phyloP scores from a whole-genome alignment of 1,140 invertebrate species.

The Drosophila nigromelanica region DNA sequence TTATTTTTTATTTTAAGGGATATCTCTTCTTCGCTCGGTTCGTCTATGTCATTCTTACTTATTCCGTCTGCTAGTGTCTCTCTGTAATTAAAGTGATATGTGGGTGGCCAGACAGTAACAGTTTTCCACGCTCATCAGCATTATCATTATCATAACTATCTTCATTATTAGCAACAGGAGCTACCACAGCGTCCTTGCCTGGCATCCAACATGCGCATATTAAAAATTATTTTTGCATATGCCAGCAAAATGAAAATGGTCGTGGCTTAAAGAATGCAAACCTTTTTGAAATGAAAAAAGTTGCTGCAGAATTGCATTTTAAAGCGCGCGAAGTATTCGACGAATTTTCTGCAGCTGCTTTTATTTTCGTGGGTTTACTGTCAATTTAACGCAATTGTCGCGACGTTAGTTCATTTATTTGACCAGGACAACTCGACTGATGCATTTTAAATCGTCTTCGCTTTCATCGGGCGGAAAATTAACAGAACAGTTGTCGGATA shows the following conservation, averaged over 20 bases:
- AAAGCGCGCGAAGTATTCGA: slow-evolving; percentile 15
- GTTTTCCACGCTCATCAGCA: slow-evolving; percentile 47
- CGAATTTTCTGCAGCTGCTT: slow-evolving; percentile 21
- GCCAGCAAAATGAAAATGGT: slow-evolving; percentile 42
- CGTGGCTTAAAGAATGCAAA: slow-evolving; percentile 9
- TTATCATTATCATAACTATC: slow-evolving; percentile 27
- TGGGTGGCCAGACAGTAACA: slow-evolving; percentile 43
- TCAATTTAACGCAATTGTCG: slow-evolving; percentile 52
- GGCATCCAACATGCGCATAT: slow-evolving; percentile 60
- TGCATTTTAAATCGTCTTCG: slow-evolving; percentile 26
- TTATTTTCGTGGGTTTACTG: slow-evolving; percentile 29
- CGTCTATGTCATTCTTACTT: background rate
- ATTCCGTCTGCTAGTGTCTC: slow-evolving; percentile 25
- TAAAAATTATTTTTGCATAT: slow-evolving; percentile 70
- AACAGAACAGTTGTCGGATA: slow-evolving; percentile 22
- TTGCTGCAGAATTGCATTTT: slow-evolving; percentile 62
- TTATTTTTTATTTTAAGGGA: background rate
- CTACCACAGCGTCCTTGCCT: slow-evolving; percentile 10
- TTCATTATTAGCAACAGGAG: slow-evolving; percentile 21
- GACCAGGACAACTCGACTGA: slow-evolving; percentile 20
- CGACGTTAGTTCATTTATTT: slow-evolving; percentile 55
- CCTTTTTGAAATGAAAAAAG: slow-evolving; percentile 62
- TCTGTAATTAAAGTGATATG: slow-evolving; percentile 75
- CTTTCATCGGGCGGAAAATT: too few species aligned
- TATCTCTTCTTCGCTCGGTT: slow-evolving; percentile 8